phyloP scores from a whole-genome alignment of 2,113 vertebrate genomes.

The Corythoichthys haematopterus region DNA sequence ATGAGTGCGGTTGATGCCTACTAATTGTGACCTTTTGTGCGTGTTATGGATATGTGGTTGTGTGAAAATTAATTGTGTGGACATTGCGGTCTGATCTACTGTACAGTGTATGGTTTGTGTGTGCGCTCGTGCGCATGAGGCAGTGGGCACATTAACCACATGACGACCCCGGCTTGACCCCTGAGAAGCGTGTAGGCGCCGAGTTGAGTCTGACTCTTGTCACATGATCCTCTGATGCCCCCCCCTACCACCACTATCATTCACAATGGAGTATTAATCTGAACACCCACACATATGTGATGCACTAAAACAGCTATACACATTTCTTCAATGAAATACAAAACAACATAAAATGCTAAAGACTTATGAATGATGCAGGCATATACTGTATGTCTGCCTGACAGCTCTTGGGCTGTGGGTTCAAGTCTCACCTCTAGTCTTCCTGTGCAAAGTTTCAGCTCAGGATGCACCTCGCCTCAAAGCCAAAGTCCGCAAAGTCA shows the following conservation, averaged over 20 bases:
- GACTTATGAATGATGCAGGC: neutral
- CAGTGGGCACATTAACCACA: conserved; percentile 55
- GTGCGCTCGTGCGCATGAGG: conserved; percentile 19
- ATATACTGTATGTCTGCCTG: neutral
- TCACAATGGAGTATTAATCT: conserved; percentile 67
- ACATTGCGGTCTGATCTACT: neutral
- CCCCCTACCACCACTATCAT: conserved; percentile 31
- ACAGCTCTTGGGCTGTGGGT: neutral
- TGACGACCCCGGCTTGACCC: conserved; percentile 61
- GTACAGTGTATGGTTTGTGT: conserved; percentile 2
- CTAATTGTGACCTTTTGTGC: neutral
- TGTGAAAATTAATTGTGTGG: conserved; percentile 4
- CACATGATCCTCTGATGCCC: conserved; percentile 68
- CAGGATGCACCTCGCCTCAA: neutral
- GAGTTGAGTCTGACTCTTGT: conserved; percentile 66
- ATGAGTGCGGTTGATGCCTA: neutral
- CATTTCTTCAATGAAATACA: neutral
- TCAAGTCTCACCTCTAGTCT: neutral
- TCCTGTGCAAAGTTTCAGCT: neutral
- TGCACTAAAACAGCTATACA: conserved; percentile 15
- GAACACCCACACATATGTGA: conserved; percentile 22
- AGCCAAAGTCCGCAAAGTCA: neutral
- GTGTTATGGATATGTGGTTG: neutral
- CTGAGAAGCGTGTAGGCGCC: conserved; percentile 65
- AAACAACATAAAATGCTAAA: conserved; percentile 10